Base-by-base conservation (phyloP, 2,888 invertebrate genomes). In the Serrognathus titanus region DNA sequence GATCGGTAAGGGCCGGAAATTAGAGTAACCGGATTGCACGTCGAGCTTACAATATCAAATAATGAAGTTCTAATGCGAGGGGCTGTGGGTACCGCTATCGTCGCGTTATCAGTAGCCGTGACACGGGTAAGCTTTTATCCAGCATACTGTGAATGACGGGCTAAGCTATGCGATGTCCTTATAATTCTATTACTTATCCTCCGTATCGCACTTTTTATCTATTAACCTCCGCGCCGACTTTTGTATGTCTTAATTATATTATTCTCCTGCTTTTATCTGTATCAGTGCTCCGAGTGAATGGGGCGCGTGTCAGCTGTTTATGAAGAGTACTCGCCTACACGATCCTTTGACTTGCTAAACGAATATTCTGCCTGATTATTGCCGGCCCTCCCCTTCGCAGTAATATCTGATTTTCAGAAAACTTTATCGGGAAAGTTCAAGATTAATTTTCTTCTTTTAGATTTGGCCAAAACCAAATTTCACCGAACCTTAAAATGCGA, bases 171-270 rank as follows among this genome's bases (percentile, higher is more conserved):
- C 68, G 69, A 72, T 72, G 72, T 73, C 70, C 71, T 74, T 71
- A 72, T 74, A 74, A 75, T 75, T 73, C 71, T 70, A 74, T 74
- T 75, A 75, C 71, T 69, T 73, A 71, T 71, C 71, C 24, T 69
- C 70, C 69, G 71, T 72, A 71, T 70, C 69, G 69, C 66, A 70
- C 74, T 75, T 69, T 75, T 75, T 74, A 74, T 74, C 75, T 75
- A 75, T 75, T 75, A 75, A 71, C 75, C 69, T 67, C 57, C 65
- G 66, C 69, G 70, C 67, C 70, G 72, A 74, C 73, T 75, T 75
- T 73, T 73, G 73, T 72, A 68, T 68, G 66, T 72, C 73, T 70
- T 74, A 73, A 74, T 73, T 72, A 69, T 67, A 61, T 63, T 63
- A 63, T 58, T 31, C 57, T 51, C 35, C 52, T 53, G 55, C 60